Evolutionary conservation across 2,113 vertebrate species (phyloP), one percentile per base, ranked within the genome.

Genomic region (Labeo catla): DNA sequence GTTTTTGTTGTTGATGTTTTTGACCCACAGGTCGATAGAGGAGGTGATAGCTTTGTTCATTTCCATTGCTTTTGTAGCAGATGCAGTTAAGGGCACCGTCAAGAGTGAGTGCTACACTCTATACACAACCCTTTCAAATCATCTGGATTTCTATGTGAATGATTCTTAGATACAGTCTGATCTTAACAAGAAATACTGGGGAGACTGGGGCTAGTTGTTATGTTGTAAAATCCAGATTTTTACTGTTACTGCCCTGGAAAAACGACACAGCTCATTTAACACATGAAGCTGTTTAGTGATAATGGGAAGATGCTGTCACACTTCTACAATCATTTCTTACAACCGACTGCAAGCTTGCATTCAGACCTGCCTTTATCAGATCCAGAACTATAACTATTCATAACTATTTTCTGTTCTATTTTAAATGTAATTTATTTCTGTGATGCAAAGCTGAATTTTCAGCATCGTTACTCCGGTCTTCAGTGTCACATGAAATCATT

Each of bases 41-140:
- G 98, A 99, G 92, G 96, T 99, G 92, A 98, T 99, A 47, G 98
- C 98, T 57, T 93, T 99, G 86, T 99, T 99, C 94, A 99, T 99
- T 86, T 99, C 98, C 66, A 96, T 97, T 89, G 98, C 98, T 0
- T 99, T 99, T 66, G 95, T 99, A 90, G 95, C 97, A 11, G 98
- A 99, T 84, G 98, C 98, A 49, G 93, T 99, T 88, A 99, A 99
- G 94, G 98, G 98, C 89, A 99, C 96, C 43, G 89, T 94, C 66
- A 99, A 99, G 96, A 97, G 98, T 99, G 93, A 95, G 97, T 92
- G 39, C 2, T 50, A 36, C 12, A 50, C 28, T 28, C 28, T 13
- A 57, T 39, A 76, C 54, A 65, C 57, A 68, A 78, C 45, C 50
- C 47, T 2, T 82, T 77, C 23, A 12, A 23, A 19, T 65, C 4